phyloP scores from a whole-genome alignment of 92 coral and sea anemone species.

The Zoanthus sansibaricus region DNA sequence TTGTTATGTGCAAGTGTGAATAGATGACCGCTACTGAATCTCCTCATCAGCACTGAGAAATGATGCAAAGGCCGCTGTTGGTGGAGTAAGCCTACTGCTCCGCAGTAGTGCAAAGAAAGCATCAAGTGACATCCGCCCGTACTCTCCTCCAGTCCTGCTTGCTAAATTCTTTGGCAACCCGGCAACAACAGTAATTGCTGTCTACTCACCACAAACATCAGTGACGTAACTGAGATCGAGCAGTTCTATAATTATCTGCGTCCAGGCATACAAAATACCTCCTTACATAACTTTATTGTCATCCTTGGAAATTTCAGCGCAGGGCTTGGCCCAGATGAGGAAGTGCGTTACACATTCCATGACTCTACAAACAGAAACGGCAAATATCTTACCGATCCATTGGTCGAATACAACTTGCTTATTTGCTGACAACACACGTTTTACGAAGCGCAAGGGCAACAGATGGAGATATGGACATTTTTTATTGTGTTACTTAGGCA shows the following conservation, averaged over 20 bases:
- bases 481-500: background rate
- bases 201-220: constrained; percentile 12
- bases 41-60: constrained; percentile 7
- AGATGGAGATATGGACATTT: constrained; percentile 15
- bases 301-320: constrained; percentile 20
- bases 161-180: background rate
- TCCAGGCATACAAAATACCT: constrained; percentile 1
- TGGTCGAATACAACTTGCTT: constrained; percentile 17
- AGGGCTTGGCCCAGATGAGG: constrained; percentile 1
- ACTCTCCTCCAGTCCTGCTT: background rate
- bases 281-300: background rate
- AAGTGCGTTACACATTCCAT: background rate
- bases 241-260: background rate
- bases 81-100: constrained; percentile 9
- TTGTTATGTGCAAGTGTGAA: too few relatives aligned
- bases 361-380: constrained; percentile 15
- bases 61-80: constrained; percentile 1
- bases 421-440: background rate
- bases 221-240: background rate
- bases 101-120: constrained; percentile 16
- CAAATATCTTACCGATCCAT: background rate
- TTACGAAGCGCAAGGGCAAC: constrained; percentile 9
- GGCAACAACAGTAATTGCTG: constrained; percentile 1
- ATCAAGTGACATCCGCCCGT: background rate
- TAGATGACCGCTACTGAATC: background rate